A percentile compares a stretch with the other conserved stretches of the same genome.
Evolutionary conservation across 2,888 invertebrate species (phyloP).

Genomic region (Apamea monoglypha): DNA sequence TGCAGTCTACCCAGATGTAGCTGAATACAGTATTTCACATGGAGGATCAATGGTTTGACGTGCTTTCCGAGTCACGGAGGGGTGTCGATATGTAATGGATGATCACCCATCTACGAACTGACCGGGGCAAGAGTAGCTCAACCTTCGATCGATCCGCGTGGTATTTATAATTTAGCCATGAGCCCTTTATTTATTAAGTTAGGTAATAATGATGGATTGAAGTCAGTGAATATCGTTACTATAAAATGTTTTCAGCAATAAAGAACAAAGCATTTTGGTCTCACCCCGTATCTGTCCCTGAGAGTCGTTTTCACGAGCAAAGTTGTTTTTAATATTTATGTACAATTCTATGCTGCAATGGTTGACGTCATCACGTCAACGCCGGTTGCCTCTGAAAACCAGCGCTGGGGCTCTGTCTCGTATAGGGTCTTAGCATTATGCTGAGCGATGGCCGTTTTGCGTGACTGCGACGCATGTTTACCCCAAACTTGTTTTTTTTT

Average conservation of each 20-base stretch:
- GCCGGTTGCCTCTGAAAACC: too few species aligned
- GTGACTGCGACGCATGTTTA: too few species aligned
- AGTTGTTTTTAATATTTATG: too few species aligned
- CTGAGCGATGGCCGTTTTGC: too few species aligned
- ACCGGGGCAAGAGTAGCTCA: neutral
- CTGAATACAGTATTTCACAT: neutral
- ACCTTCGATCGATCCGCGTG: neutral
- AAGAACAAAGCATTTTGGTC: neutral
- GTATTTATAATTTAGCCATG: too few species aligned
- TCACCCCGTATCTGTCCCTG: neutral
- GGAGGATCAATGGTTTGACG: neutral
- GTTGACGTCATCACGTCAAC: too few species aligned
- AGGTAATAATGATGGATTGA: neutral
- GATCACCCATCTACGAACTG: neutral
- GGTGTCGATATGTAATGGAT: neutral
- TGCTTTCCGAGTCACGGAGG: neutral
- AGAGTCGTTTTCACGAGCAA: conserved; percentile 6
- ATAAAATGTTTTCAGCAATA: neutral
- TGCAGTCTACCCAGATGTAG: neutral
- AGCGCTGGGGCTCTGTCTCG: too few species aligned
- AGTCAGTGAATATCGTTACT: neutral
- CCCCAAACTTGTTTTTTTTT: too few species aligned
- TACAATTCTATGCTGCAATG: too few species aligned
- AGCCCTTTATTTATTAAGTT: too few species aligned
- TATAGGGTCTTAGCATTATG: too few species aligned